phyloP scores from a whole-genome alignment of 2,888 invertebrate species.

The Temnothorax unifasciatus region DNA sequence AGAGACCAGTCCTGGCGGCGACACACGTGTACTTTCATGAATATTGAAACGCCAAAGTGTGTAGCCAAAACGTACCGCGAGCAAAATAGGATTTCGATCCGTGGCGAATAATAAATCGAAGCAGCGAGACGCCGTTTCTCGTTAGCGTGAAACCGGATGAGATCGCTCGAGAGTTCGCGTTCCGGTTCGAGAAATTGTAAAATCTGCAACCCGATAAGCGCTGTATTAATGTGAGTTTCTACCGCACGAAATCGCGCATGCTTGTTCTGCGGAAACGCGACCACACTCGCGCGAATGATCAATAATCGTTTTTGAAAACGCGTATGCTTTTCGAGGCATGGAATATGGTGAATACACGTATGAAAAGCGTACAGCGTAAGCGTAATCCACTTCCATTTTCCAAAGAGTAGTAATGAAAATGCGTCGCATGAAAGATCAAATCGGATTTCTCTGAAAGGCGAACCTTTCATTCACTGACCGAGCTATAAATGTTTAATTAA shows the following conservation, averaged over 20 bases:
- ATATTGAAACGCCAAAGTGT: slow-evolving; percentile 73
- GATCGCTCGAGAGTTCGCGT: slow-evolving; percentile 12
- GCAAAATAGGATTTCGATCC: slow-evolving; percentile 66
- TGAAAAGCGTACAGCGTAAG: neutral
- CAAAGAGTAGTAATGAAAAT: slow-evolving; percentile 46
- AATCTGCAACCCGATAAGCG: neutral
- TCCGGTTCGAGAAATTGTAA: neutral
- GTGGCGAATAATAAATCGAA: slow-evolving; percentile 65
- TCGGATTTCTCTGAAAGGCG: slow-evolving; percentile 6
- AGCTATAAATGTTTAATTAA: slow-evolving; percentile 49
- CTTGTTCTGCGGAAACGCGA: neutral
- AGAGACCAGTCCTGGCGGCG: neutral
- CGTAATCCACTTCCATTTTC: slow-evolving; percentile 28
- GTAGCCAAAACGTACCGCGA: slow-evolving; percentile 47
- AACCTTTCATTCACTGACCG: slow-evolving; percentile 16
- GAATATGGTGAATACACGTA: slow-evolving; percentile 7
- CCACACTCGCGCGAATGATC: slow-evolving; percentile 13
- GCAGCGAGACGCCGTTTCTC: neutral
- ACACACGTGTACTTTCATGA: slow-evolving; percentile 62
- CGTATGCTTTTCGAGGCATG: slow-evolving; percentile 1
- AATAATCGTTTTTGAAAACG: slow-evolving; percentile 36
- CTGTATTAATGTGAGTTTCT: neutral
- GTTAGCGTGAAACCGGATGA: slow-evolving; percentile 17
- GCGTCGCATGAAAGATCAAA: slow-evolving; percentile 25
- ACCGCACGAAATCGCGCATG: neutral